Evolutionary conservation across 2,888 invertebrate species (phyloP), one percentile per base, ranked within the genome.

Genomic region (Chymomyza fuscimana): DNA sequence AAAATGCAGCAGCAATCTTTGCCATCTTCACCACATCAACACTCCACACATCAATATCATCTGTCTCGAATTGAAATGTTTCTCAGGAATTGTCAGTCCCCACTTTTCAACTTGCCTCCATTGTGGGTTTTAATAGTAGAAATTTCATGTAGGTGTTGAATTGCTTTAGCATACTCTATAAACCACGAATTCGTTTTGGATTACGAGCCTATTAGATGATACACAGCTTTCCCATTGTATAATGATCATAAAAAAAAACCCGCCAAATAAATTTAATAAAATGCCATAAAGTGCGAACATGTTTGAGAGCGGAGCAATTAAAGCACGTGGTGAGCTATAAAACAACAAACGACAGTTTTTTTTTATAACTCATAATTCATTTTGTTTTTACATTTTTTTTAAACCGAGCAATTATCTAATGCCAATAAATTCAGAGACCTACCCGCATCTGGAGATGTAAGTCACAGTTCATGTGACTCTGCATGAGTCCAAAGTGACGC

Each of bases 401-500:
- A 46, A 12, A 7, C 9, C 12, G 10, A 46, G 40, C 19, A 58
- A 85, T 85, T 85, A 85, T 82, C 77, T 87, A 85, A 87, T 80
- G 59, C 36, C 60, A 63, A 68, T 73, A 70, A 77, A 68, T 70
- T 40, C 36, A 19, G 29, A 58, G 19, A 25, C 2, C 12, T 25
- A 25, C 74, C 74, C 63, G 63, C 61, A 46, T 64, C 72, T 46
- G 73, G n/a, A 36, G n/a, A n/a, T 59, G 12, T 51, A 75, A 80
- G 78, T 77, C 81, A 85, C 81, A 85, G 84, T 79, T 85, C 80
- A 70, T 73, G 84, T 73, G 84, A 70, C 81, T 77, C 56, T 40
- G 15, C 36, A 61, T 36, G 19, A 5, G 19, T 61, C 10, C 16
- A 61, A 56, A 19, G 15, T 19, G 54, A 62, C 29, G 32, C 16